These are phyloP conservation scores for Cynopterus sphinx DNA, from an alignment of 2,797 vertebrate species.

Conservation along the genomic window DNA sequence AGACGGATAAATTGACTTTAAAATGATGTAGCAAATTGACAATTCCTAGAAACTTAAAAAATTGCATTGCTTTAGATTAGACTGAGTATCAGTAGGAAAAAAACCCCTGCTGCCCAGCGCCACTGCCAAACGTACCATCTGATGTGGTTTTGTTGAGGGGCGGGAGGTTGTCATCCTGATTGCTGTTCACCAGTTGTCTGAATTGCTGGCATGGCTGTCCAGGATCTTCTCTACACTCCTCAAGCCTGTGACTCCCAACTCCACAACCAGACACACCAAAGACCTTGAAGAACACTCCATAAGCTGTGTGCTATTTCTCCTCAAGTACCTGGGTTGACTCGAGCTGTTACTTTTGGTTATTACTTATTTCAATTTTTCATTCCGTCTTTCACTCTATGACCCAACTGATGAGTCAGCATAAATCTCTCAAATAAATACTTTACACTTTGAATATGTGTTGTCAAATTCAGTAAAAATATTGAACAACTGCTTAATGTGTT, in stretches of 20 bases:
- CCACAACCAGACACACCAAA: background rate
- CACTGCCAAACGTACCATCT: background rate
- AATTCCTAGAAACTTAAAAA: background rate
- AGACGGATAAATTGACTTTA: background rate
- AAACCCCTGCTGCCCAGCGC: background rate
- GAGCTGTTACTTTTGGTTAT: background rate
- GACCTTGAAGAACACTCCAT: background rate
- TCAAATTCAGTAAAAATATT: slow-evolving; percentile 16
- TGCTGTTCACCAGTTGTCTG: background rate
- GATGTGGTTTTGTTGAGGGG: background rate
- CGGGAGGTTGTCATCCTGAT: rapidly evolving
- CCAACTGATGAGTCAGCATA: slow-evolving; percentile 44
- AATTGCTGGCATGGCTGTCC: background rate
- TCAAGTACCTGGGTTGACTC: background rate
- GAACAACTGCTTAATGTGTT: slow-evolving; percentile 12
- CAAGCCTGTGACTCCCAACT: background rate
- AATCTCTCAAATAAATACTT: slow-evolving; percentile 30
- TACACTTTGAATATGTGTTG: background rate
- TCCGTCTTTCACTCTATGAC: background rate
- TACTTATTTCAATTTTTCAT: background rate
- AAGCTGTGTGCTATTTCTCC: background rate
- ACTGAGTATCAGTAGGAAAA: background rate
- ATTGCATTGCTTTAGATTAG: background rate
- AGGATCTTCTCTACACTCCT: background rate
- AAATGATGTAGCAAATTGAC: background rate